Conservation (phyloP, 2,113 vertebrate genomes). For the Gymnocephalus cernua region DNA sequence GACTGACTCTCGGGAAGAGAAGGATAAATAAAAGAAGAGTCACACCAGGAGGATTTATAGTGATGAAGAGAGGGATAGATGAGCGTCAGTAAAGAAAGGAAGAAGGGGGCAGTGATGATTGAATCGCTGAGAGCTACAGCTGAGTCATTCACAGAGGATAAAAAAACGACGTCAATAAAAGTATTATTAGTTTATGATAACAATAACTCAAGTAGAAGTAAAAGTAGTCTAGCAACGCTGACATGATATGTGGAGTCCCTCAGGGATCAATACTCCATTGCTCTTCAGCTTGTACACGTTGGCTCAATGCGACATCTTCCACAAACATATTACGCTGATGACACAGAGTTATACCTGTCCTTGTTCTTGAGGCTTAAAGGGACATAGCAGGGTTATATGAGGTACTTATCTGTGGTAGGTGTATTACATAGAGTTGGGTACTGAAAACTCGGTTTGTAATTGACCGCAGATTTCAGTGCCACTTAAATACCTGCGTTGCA, state of each 20-base stretch:
- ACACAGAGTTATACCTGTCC: not conserved
- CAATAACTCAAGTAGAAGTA: not conserved
- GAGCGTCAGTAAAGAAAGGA: not conserved
- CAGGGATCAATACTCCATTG: slow-evolving; percentile 15
- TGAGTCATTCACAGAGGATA: slow-evolving; percentile 20
- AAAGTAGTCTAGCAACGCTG: not conserved
- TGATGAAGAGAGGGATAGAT: slow-evolving; percentile 28
- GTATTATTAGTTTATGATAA: not conserved
- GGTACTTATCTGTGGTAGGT: no score
- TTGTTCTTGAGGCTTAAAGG: not conserved
- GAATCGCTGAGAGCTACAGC: slow-evolving; percentile 19
- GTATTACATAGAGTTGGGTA: no score
- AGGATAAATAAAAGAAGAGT: not conserved
- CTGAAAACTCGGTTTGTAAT: no score
- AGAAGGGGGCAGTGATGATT: slow-evolving; percentile 1
- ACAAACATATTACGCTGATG: not conserved
- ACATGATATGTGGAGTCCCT: slow-evolving; percentile 4
- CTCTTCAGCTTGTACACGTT: not conserved
- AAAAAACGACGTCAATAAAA: slow-evolving; percentile 1
- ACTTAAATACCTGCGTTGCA: no score
- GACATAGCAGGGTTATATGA: no score
- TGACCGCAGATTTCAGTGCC: no score
- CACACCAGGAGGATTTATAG: slow-evolving; percentile 39
- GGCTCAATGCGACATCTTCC: no score
- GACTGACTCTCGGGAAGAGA: not conserved